These are phyloP conservation scores for Urophycis tenuis DNA, from an alignment of 2,797 vertebrate species.

Conservation along the genomic window DNA sequence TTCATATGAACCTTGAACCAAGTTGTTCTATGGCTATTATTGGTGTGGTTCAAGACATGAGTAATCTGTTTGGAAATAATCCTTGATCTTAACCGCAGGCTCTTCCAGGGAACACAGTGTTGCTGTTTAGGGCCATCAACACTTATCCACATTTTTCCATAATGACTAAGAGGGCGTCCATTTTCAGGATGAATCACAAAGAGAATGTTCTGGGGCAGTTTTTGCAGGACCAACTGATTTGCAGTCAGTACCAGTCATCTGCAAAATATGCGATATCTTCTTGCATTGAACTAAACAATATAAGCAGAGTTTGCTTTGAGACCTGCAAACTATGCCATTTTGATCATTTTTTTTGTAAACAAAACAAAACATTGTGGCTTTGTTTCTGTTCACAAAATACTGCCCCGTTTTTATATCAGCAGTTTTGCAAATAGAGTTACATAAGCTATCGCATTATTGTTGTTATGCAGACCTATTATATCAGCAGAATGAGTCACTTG, in stretches of 20 bases:
- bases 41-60: neutral
- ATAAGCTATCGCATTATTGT: constrained; percentile 20
- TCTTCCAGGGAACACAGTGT: neutral
- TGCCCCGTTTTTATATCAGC: neutral
- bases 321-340: neutral
- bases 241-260: neutral
- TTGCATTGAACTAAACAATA: neutral
- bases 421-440: neutral
- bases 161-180: no score
- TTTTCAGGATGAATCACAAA: neutral
- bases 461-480: constrained; percentile 16
- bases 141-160: neutral
- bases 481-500: constrained; percentile 20
- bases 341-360: no score
- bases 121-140: neutral
- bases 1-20: neutral
- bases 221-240: neutral
- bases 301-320: neutral
- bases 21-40: neutral
- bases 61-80: neutral
- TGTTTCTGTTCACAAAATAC: constrained; percentile 6
- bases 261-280: neutral
- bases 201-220: neutral
- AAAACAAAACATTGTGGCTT: neutral
- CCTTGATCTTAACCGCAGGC: neutral